These are phyloP conservation scores for Marisa cornuarietis DNA, from an alignment of 1,140 invertebrate genomes.

Conservation along the genomic window DNA sequence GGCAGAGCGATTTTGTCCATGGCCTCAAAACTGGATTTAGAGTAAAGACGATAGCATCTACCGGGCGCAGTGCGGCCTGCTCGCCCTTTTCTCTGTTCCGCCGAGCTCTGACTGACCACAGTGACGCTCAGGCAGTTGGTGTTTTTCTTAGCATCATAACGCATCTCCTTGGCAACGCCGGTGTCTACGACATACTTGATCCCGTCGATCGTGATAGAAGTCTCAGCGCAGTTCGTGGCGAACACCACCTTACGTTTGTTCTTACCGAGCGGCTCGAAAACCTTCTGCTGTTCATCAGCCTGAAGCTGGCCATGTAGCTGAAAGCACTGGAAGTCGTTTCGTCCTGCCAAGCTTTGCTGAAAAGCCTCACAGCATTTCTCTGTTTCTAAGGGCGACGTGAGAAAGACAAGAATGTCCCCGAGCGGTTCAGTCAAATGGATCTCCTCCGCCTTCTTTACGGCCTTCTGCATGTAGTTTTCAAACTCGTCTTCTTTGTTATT, in stretches of 20 bases:
- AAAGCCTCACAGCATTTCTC: conserved; percentile 47
- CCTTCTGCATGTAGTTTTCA: conserved; percentile 90
- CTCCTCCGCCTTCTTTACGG: conserved; percentile 92
- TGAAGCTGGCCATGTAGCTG: conserved; percentile 96
- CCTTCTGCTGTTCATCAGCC: conserved; percentile 88
- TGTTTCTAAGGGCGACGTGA: conserved; percentile 73
- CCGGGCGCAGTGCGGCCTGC: conserved; percentile 52
- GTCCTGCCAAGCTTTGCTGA: conserved; percentile 8
- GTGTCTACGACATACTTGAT: conserved; percentile 60
- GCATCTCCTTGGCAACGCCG: conserved; percentile 54
- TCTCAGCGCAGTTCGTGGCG: conserved; percentile 62
- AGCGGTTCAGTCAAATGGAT: conserved; percentile 89
- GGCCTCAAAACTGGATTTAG: conserved; percentile 34
- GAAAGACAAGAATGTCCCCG: conserved; percentile 95
- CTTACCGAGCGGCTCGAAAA: conserved; percentile 40
- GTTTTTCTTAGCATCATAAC: conserved; percentile 53
- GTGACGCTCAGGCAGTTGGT: conserved; percentile 42
- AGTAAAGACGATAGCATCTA: conserved; percentile 56
- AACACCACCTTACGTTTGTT: conserved; percentile 57
- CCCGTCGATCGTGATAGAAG: conserved; percentile 61
- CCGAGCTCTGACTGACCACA: conserved; percentile 50
- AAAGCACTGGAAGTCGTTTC: conserved; percentile 43
- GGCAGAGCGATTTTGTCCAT: conserved; percentile 43
- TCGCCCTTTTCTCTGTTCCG: conserved; percentile 58
- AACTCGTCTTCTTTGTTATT: conserved; percentile 80